phyloP scores from a whole-genome alignment of 2,888 invertebrate species.

The Drosophila mettleri region DNA sequence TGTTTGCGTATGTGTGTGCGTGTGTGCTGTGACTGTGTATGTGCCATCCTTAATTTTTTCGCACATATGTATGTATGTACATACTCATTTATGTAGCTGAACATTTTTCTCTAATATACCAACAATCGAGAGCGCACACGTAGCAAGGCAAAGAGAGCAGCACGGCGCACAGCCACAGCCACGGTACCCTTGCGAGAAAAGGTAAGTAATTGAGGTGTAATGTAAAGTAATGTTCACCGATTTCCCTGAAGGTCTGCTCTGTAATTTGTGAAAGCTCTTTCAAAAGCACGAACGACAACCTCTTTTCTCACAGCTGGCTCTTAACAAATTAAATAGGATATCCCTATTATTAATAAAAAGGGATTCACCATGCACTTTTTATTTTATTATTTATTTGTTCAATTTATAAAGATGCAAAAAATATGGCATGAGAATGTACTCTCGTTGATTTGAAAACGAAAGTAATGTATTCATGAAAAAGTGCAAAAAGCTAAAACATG shows the following conservation, averaged over 20 bases:
- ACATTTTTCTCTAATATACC: constrained; percentile 79
- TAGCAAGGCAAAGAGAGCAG: constrained; percentile 46
- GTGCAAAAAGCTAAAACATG: constrained; percentile 20
- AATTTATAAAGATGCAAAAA: not conserved
- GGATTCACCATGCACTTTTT: no score
- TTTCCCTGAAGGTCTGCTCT: constrained; percentile 52
- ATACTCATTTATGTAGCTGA: constrained; percentile 53
- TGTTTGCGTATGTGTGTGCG: constrained; percentile 56
- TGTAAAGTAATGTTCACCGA: constrained; percentile 64
- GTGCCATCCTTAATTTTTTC: constrained; percentile 78
- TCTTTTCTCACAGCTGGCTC: constrained; percentile 43
- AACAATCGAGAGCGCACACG: constrained; percentile 65
- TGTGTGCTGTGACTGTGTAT: constrained; percentile 63
- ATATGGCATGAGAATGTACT: not conserved
- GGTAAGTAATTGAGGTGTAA: constrained; percentile 71
- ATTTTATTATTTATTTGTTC: not conserved
- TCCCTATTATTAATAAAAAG: not conserved
- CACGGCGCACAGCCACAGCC: constrained; percentile 48
- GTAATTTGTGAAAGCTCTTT: constrained; percentile 40
- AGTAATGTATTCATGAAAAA: constrained; percentile 1
- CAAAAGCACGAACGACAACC: constrained; percentile 19
- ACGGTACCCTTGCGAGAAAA: constrained; percentile 66
- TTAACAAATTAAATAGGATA: not conserved
- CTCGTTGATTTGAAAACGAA: not conserved
- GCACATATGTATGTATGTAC: constrained; percentile 62